A percentile compares a stretch with the other conserved stretches of the same genome.
These are phyloP conservation scores for Melanostoma scalare DNA, from an alignment of 2,888 invertebrate genomes.

Conservation along the genomic window DNA sequence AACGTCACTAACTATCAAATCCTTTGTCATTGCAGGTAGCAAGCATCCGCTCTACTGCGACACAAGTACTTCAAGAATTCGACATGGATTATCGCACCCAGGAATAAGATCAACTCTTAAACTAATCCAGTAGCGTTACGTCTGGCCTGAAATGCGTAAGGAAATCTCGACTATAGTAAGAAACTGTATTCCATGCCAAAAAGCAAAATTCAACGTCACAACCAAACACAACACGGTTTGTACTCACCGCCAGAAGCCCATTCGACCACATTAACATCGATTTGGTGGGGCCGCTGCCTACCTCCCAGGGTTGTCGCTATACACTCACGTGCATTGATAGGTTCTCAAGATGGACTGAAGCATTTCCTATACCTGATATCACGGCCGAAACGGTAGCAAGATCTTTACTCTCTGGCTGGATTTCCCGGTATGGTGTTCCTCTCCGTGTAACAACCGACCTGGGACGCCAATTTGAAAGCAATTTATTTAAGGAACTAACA, in stretches of 20 bases:
- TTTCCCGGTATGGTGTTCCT: constrained; percentile 8
- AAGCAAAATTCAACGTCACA: constrained; percentile 32
- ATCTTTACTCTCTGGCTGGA: background rate
- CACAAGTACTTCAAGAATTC: too few relatives aligned
- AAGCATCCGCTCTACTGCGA: too few relatives aligned
- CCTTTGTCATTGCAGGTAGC: too few relatives aligned
- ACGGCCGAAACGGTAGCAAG: constrained; percentile 32
- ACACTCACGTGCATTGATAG: constrained; percentile 45
- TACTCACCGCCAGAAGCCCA: constrained; percentile 1
- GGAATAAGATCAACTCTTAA: too few relatives aligned
- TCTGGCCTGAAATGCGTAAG: constrained; percentile 43
- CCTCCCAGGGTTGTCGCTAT: constrained; percentile 30
- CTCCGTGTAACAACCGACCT: constrained; percentile 5
- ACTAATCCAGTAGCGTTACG: constrained; percentile 17
- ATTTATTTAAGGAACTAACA: constrained; percentile 6
- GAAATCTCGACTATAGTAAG: constrained; percentile 16
- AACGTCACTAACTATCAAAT: too few relatives aligned
- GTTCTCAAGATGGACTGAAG: constrained; percentile 49
- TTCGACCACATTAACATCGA: constrained; percentile 57
- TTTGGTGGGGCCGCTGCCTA: constrained; percentile 47
- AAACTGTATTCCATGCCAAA: constrained; percentile 27
- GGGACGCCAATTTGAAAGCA: constrained; percentile 10
- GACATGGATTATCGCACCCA: too few relatives aligned
- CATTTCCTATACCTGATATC: too few relatives aligned
- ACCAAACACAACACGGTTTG: background rate